A percentile compares a stretch with the other conserved stretches of the same genome.
Evolutionary conservation across 2,113 vertebrate species (phyloP).

Genomic region (Arvicanthis niloticus): DNA sequence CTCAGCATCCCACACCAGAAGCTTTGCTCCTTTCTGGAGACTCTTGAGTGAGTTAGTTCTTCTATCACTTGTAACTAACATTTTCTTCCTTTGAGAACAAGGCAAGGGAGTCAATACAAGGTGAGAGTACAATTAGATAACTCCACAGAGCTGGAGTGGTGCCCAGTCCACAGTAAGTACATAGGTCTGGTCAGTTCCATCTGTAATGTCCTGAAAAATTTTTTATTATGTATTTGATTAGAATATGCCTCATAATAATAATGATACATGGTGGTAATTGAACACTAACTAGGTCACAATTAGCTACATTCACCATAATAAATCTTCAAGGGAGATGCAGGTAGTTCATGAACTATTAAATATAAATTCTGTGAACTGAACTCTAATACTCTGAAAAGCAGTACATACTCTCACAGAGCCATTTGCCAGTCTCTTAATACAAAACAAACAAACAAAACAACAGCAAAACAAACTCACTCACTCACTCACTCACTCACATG

Average conservation of each 20-base stretch:
- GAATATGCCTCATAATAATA: constrained; percentile 16
- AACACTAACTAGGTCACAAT: constrained; percentile 52
- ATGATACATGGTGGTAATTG: constrained; percentile 22
- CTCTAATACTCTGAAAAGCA: not conserved
- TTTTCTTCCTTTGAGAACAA: not conserved
- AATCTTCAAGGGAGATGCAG: not conserved
- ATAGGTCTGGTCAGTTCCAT: not conserved
- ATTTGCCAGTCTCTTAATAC: not conserved
- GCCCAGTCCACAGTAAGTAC: not conserved
- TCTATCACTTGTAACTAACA: not conserved
- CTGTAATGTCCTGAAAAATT: not conserved
- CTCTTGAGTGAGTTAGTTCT: not conserved
- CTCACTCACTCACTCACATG: not conserved
- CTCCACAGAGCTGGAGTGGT: not conserved
- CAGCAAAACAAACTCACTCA: not conserved
- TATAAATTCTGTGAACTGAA: not conserved
- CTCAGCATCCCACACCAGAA: not conserved
- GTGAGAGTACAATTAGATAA: constrained; percentile 9
- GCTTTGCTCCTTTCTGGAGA: not conserved
- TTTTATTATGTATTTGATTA: constrained; percentile 51
- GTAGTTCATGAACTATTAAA: too few relatives aligned
- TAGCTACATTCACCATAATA: not conserved
- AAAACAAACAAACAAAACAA: not conserved
- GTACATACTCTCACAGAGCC: not conserved
- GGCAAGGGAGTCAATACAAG: not conserved